Evolutionary conservation across 2,797 vertebrate genomes (phyloP), one percentile per base, ranked within the genome.

Genomic region (Pyrocephalus nanus): DNA sequence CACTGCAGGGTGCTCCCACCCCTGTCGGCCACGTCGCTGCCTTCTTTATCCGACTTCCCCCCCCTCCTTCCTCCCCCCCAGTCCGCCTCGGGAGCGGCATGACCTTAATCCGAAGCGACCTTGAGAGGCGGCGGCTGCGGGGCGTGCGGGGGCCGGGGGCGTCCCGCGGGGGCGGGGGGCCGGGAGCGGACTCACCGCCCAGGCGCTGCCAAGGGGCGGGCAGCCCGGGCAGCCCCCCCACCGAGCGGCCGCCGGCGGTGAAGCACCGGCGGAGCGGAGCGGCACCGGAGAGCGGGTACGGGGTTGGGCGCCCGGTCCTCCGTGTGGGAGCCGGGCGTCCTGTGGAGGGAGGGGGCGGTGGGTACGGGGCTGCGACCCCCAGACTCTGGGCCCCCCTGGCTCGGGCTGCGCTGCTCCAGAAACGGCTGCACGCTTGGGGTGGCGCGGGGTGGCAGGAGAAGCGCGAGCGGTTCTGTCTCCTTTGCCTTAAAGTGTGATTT

Each of bases 41-140:
- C 36, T 78, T 15, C 45, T n/a, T 27, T 60, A 74, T 27, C 43
- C 55, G 32, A n/a, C 29, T 21, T 25, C 26, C 14, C 23, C 11
- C n/a, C 43, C 15, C 45, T 17, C 8, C 42, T 25, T 21, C 14
- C 23, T 9, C n/a, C 43, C 15, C 45, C 42, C 8, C 42, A 7
- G 2, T 12, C 29, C 42, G 40, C 84, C n/a, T 15, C 27, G 38
- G 80, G 53, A 88, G 47, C n/a, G 45, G 36, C 50, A 34, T 88
- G 93, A 95, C 93, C 95, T 96, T 92, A 96, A 92, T 95, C 95
- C 83, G 64, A 34, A 67, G 51, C 86, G 93, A 90, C 95, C 93
- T 96, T 95, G 88, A 47, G 50, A 61, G 81, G 60, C 34, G 34
- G 79, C 5, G 67, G 84, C 86, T 42, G 64, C 55, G 67, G 85